Evolutionary conservation across 1,140 invertebrate species (phyloP).

Genomic region (Anastrepha obliqua): DNA sequence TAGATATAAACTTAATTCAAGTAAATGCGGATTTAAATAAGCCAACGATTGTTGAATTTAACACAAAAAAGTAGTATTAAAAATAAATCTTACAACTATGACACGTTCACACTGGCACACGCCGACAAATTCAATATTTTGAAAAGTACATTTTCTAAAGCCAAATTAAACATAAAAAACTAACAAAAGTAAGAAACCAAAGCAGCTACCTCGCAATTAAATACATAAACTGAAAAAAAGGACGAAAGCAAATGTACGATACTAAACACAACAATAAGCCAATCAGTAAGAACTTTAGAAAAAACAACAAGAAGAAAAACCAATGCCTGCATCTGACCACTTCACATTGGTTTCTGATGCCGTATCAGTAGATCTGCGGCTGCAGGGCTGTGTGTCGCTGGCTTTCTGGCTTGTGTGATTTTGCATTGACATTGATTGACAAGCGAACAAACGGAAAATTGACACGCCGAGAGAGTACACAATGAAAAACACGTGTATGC

Average conservation of each 20-base stretch:
- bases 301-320: constrained; percentile 19
- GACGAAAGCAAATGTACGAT: neutral
- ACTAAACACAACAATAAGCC: neutral
- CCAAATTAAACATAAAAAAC: neutral
- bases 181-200: neutral
- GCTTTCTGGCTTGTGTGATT: neutral
- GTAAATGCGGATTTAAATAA: too few relatives aligned
- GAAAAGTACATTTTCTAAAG: neutral
- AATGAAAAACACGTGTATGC: too few relatives aligned
- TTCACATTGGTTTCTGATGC: neutral
- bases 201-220: neutral
- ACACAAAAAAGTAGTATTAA: neutral
- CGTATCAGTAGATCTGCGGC: neutral
- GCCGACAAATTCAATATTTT: too few relatives aligned
- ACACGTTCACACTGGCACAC: neutral
- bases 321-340: constrained; percentile 22
- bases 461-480: neutral
- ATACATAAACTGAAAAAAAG: constrained; percentile 22
- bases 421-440: constrained; percentile 21
- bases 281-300: neutral
- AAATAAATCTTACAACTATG: neutral
- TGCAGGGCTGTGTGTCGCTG: constrained; percentile 2
- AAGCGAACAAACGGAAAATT: neutral
- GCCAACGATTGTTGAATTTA: too few relatives aligned
- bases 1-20: too few relatives aligned